Evolutionary conservation across 2,113 vertebrate genomes (phyloP), one percentile per base, ranked within the genome.

Genomic region (Penelope pileata): DNA sequence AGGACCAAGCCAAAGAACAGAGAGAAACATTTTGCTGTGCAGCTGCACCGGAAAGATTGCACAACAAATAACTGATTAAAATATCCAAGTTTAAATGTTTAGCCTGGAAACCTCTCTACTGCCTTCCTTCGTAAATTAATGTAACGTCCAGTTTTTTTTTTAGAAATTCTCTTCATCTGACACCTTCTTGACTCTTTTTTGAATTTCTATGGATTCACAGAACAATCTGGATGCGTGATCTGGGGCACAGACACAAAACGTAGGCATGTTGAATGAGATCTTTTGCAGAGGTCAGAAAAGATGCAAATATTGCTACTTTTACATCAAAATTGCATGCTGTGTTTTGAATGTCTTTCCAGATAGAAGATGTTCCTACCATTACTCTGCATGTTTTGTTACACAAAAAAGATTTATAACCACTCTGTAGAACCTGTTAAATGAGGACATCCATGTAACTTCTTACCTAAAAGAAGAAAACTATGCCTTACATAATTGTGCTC

Each of bases 121-220:
- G 1, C 18, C 4, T 64, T 84, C 27, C 12, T 82, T 78, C 17
- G 14, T 74, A 66, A 88, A 45, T 2, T 40, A 62, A 45, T 3
- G 4, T 16, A 45, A 23, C 21, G 2, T 12, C 26, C 6, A 0
- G 30, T 50, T 38, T 16, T 32, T 12, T 29, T 36, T 29, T 56
- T 43, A 1, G 6, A 47, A 32, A 56, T 45, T 62, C 0, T 0
- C 32, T 43, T 82, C 8, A 10, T 36, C 3, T 60, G 21, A 47
- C 32, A 15, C 6, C 2, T 29, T 22, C 54, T 56, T 81, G 30
- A 9, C 14, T 76, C 5, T 6, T 2, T 48, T 84, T 82, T 74
- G 21, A 14, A 50, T 66, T 80, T 83, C 42, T 43, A 12, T 3
- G 36, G 7, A 27, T 26, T 62, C 53, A 10, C 10, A 45, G n/a